A percentile compares a stretch with the other conserved stretches of the same genome.
phyloP scores from a whole-genome alignment of 2,113 vertebrate genomes.

The Anthoscopus minutus region DNA sequence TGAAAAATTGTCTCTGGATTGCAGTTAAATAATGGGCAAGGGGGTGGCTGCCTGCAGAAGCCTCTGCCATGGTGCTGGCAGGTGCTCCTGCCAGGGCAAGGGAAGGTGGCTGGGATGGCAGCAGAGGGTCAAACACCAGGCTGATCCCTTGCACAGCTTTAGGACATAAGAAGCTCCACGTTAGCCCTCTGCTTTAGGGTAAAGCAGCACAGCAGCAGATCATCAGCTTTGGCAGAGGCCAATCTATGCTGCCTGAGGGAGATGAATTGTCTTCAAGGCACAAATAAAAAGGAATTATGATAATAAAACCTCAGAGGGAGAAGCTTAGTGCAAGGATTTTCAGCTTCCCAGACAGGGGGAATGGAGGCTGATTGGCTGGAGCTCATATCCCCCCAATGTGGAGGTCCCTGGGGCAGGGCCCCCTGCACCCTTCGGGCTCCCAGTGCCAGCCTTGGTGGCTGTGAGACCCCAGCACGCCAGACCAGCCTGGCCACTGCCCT shows the following conservation, averaged over 20 bases:
- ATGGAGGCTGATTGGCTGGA: not conserved
- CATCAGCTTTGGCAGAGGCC: not conserved
- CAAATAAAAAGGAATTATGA: not conserved
- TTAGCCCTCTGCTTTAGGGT: not conserved
- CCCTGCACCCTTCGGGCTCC: not conserved
- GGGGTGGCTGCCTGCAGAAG: not conserved
- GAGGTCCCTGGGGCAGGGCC: not conserved
- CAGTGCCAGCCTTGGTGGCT: not conserved
- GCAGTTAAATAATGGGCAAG: not conserved
- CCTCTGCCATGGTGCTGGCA: not conserved
- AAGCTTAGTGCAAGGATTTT: not conserved
- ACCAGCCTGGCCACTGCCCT: accelerated
- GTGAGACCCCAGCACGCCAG: accelerated
- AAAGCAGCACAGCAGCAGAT: not conserved
- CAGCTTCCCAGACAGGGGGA: not conserved
- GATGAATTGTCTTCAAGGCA: not conserved
- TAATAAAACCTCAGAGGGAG: not conserved
- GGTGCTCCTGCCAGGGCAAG: not conserved
- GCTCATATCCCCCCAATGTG: accelerated
- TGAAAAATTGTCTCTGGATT: conserved; percentile 30
- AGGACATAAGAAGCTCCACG: not conserved
- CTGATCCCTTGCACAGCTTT: not conserved
- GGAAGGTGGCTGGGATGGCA: not conserved
- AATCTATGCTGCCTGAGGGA: not conserved
- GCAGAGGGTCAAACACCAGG: not conserved